Evolutionary conservation across 2,797 vertebrate genomes (phyloP).

Genomic region (Rhinella marina): DNA sequence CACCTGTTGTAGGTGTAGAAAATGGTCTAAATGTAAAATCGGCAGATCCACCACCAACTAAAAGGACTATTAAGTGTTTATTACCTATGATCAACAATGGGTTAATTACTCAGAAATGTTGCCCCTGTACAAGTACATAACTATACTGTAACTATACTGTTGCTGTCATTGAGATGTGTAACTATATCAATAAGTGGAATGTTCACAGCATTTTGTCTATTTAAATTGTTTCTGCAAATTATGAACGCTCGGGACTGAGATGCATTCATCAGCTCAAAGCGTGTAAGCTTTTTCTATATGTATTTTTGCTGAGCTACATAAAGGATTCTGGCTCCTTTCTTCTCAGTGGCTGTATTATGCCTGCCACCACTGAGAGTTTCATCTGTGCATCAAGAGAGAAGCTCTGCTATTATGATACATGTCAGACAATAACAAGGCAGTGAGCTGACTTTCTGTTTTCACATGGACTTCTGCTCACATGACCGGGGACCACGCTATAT

Average conservation of each 20-base stretch:
- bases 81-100: neutral
- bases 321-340: neutral
- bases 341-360: neutral
- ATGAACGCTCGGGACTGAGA: neutral
- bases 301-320: neutral
- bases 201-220: neutral
- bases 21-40: no score
- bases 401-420: neutral
- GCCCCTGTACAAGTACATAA: neutral
- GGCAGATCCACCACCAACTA: no score
- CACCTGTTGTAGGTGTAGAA: no score
- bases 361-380: neutral
- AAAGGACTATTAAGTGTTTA: neutral
- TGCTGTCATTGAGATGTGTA: neutral
- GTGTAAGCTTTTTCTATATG: neutral
- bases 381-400: neutral
- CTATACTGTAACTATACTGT: neutral
- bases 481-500: slow-evolving; percentile 43
- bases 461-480: slow-evolving; percentile 16
- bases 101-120: neutral
- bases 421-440: neutral
- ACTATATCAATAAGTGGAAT: neutral
- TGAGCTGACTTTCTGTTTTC: slow-evolving; percentile 9
- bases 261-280: neutral
- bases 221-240: neutral